These are phyloP conservation scores for Columbina picui DNA, from an alignment of 2,113 vertebrate species.

Conservation along the genomic window DNA sequence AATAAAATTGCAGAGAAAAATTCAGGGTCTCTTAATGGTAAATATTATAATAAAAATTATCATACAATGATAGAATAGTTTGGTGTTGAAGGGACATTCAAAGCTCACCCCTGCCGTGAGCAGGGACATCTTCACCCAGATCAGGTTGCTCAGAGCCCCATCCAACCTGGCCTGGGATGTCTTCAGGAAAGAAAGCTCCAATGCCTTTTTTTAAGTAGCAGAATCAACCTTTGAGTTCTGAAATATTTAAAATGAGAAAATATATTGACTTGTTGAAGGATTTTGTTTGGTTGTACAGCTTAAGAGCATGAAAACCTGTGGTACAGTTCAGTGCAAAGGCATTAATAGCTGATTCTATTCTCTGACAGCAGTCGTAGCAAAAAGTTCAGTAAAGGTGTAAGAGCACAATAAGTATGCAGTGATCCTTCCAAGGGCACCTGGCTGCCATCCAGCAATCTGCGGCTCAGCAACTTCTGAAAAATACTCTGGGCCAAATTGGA, in stretches of 20 bases:
- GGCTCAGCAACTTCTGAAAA: not conserved
- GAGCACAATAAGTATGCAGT: not conserved
- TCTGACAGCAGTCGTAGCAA: not conserved
- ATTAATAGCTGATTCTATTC: not conserved
- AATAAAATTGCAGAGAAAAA: not conserved
- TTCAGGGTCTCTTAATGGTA: not conserved
- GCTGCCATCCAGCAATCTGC: not conserved
- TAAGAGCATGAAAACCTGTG: not conserved
- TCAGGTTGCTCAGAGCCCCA: too few relatives aligned
- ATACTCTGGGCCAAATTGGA: not conserved
- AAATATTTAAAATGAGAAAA: not conserved
- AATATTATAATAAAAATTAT: not conserved
- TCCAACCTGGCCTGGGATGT: too few relatives aligned
- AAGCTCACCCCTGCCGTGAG: too few relatives aligned
- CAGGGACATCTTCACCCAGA: too few relatives aligned
- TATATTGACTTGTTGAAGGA: accelerated
- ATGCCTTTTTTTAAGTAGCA: not conserved
- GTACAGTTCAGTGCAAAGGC: not conserved
- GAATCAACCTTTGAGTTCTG: not conserved
- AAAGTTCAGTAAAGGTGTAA: not conserved
- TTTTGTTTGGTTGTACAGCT: not conserved
- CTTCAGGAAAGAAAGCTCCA: too few relatives aligned
- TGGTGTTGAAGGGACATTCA: too few relatives aligned
- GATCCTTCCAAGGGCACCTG: not conserved
- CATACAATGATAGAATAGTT: too few relatives aligned